Conservation (phyloP, 2,888 invertebrate species). For the Myopa testacea region DNA sequence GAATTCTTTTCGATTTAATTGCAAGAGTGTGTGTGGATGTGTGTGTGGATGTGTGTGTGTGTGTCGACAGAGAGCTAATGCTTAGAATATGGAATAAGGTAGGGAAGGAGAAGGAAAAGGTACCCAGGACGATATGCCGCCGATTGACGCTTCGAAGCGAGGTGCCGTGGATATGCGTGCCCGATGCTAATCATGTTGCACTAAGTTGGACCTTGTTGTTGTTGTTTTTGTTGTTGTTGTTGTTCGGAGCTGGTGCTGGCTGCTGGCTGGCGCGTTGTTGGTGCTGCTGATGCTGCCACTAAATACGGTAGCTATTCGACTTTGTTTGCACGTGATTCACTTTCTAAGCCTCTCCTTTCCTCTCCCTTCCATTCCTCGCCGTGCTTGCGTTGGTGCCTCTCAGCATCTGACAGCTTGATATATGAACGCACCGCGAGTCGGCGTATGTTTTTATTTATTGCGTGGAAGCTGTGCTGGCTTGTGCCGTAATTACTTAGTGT, state of each 20-base stretch:
- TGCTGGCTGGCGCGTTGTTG: constrained; percentile 8
- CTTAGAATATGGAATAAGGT: no score
- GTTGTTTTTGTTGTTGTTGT: no score
- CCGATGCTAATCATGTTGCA: constrained; percentile 34
- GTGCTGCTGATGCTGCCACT: constrained; percentile 1
- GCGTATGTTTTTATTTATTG: not conserved
- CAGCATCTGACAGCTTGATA: constrained; percentile 29
- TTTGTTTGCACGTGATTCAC: constrained; percentile 31
- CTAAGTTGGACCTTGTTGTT: constrained; percentile 27
- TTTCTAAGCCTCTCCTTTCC: constrained; percentile 6
- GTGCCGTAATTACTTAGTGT: constrained; percentile 36
- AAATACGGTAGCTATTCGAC: constrained; percentile 38
- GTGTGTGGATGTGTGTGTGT: not conserved
- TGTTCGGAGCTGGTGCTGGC: not conserved
- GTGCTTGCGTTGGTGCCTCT: not conserved
- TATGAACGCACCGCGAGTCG: constrained; percentile 8
- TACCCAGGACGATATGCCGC: not conserved
- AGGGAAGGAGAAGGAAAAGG: not conserved
- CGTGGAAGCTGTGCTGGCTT: constrained; percentile 1
- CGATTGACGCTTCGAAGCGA: not conserved
- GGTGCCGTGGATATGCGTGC: constrained; percentile 12
- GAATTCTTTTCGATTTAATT: not conserved
- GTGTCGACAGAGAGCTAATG: no score
- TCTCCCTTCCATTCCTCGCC: not conserved
- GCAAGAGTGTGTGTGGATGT: not conserved